These are phyloP conservation scores for Formica selysi DNA, from an alignment of 1,140 invertebrate genomes.

Conservation along the genomic window DNA sequence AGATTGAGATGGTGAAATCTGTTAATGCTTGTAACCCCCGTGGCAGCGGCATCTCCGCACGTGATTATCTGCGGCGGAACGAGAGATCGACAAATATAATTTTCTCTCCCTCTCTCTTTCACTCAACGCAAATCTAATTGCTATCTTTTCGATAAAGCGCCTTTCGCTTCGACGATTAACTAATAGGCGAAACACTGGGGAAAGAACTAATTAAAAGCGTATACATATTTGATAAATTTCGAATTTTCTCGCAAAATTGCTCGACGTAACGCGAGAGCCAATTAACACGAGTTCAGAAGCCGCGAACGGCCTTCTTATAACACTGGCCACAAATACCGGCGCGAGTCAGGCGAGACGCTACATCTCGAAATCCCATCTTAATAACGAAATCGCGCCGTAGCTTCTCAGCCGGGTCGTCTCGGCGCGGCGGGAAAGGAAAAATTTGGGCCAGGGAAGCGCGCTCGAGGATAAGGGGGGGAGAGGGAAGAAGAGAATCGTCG, in stretches of 20 bases:
- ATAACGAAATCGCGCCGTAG: slow-evolving; percentile 46
- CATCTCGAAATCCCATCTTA: slow-evolving; percentile 56
- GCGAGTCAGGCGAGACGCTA: slow-evolving; percentile 9
- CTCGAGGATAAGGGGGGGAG: slow-evolving; percentile 39
- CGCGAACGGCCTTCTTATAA: neutral
- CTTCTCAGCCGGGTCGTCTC: neutral
- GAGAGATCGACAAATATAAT: slow-evolving; percentile 8
- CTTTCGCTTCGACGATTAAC: neutral
- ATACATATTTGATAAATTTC: neutral
- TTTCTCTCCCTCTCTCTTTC: neutral
- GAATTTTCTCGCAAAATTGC: neutral
- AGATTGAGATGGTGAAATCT: slow-evolving; percentile 34
- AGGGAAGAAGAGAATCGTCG: slow-evolving; percentile 12
- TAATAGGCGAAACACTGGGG: too few relatives aligned
- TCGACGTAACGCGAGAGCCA: neutral
- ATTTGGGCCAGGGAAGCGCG: slow-evolving; percentile 61
- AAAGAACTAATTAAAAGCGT: neutral
- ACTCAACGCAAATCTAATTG: neutral
- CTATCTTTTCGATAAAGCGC: neutral
- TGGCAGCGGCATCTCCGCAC: slow-evolving; percentile 10
- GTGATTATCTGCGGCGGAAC: slow-evolving; percentile 40
- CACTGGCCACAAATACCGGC: slow-evolving; percentile 2
- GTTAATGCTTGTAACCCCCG: slow-evolving; percentile 37
- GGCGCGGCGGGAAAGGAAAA: slow-evolving; percentile 51
- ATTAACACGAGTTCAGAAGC: slow-evolving; percentile 25